Evolutionary conservation across 2,113 vertebrate genomes (phyloP).

Genomic region (Chinchilla lanigera): DNA sequence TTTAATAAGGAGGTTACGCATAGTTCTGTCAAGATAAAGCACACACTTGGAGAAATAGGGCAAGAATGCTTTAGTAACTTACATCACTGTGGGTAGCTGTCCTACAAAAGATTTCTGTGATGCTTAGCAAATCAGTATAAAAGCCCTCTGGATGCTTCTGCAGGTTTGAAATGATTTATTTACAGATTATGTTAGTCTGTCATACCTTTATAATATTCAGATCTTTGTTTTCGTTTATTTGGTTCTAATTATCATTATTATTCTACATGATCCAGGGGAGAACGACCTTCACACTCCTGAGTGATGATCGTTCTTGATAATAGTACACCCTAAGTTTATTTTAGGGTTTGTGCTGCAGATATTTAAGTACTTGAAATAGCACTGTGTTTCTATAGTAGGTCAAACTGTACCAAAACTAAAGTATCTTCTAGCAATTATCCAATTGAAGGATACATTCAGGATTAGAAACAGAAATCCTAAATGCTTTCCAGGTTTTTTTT

Average conservation of each 20-base stretch:
- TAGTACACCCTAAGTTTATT: neutral
- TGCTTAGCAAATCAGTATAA: neutral
- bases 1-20: neutral
- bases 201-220: neutral
- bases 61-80: neutral
- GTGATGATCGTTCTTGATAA: neutral
- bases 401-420: neutral
- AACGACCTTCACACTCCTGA: neutral
- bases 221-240: neutral
- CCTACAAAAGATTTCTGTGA: neutral
- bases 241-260: neutral
- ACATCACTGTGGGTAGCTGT: neutral
- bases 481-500: conserved; percentile 47
- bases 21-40: neutral
- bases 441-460: neutral
- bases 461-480: conserved; percentile 35
- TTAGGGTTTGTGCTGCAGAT: neutral
- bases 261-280: neutral
- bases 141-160: neutral
- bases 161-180: neutral
- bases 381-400: neutral
- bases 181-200: neutral
- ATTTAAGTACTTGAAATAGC: conserved; percentile 35
- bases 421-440: neutral
- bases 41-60: neutral